Evolutionary conservation across 2,888 invertebrate species (phyloP).

Genomic region (Orthosia gracilis): DNA sequence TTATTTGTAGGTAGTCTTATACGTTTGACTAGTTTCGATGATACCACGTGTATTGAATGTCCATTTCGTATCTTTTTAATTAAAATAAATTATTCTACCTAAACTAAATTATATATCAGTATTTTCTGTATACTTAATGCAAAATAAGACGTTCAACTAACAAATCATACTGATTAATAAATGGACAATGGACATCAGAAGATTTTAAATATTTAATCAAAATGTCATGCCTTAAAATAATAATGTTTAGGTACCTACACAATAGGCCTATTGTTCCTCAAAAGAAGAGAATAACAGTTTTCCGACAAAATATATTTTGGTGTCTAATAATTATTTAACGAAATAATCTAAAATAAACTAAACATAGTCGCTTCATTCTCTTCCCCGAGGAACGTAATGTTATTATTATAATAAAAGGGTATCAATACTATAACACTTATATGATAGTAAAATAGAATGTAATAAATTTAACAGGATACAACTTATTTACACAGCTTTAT

Average conservation of each 20-base stretch:
- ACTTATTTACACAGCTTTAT: conserved; percentile 87
- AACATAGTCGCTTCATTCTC: conserved; percentile 65
- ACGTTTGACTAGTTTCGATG: conserved; percentile 82
- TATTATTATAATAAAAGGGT: conserved; percentile 84
- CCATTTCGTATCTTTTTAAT: conserved; percentile 60
- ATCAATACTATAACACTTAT: conserved; percentile 90
- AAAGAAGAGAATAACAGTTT: conserved; percentile 74
- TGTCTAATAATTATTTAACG: conserved; percentile 36
- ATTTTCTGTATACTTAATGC: conserved; percentile 37
- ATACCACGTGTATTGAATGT: conserved; percentile 72
- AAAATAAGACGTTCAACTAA: conserved; percentile 39
- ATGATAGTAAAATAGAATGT: conserved; percentile 90
- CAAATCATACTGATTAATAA: conserved; percentile 35
- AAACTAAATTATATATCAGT: conserved; percentile 55
- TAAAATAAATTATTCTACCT: conserved; percentile 54
- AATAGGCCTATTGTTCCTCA: conserved; percentile 84
- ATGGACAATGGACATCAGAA: conserved; percentile 59
- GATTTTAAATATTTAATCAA: conserved; percentile 52
- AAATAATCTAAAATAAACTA: conserved; percentile 48
- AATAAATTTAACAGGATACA: conserved; percentile 90
- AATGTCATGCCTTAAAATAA: conserved; percentile 77
- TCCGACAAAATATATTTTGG: conserved; percentile 40
- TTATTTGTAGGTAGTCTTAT: conserved; percentile 68
- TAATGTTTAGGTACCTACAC: conserved; percentile 77
- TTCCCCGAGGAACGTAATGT: conserved; percentile 80